phyloP scores from a whole-genome alignment of 2,113 vertebrate genomes.

The Microcebus lehilahytsara region DNA sequence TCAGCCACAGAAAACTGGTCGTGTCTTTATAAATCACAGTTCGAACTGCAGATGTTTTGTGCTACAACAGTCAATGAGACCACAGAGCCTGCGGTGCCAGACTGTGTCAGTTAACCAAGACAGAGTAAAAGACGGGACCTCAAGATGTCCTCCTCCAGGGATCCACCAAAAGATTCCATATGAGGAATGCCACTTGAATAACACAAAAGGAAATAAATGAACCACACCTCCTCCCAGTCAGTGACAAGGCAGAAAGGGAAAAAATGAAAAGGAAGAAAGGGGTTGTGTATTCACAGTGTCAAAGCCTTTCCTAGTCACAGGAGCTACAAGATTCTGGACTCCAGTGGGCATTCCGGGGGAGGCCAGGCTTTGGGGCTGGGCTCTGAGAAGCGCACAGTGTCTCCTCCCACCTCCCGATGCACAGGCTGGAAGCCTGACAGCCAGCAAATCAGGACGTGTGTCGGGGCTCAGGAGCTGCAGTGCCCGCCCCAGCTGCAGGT shows the following conservation, averaged over 20 bases:
- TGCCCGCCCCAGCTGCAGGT: not conserved
- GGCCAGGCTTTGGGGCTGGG: not conserved
- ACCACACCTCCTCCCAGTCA: not conserved
- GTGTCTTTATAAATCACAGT: constrained; percentile 3
- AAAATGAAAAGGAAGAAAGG: not conserved
- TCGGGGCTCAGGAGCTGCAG: not conserved
- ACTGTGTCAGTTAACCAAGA: not conserved
- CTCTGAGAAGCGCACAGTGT: not conserved
- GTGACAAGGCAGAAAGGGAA: not conserved
- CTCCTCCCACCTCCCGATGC: not conserved
- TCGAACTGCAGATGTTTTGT: constrained; percentile 14
- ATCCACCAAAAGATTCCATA: not conserved
- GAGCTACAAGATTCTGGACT: not conserved
- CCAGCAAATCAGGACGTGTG: not conserved
- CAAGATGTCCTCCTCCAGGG: not conserved
- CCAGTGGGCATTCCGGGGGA: no score
- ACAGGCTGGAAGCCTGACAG: not conserved
- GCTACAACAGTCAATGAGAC: constrained; percentile 11
- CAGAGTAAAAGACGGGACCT: not conserved
- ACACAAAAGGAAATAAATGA: not conserved
- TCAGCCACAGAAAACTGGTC: not conserved
- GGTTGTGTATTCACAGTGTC: not conserved
- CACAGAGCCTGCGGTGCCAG: not conserved
- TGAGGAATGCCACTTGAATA: not conserved
- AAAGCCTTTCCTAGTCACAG: not conserved